Conservation (phyloP, 2,113 vertebrate species). For the Crotalus tigris region DNA sequence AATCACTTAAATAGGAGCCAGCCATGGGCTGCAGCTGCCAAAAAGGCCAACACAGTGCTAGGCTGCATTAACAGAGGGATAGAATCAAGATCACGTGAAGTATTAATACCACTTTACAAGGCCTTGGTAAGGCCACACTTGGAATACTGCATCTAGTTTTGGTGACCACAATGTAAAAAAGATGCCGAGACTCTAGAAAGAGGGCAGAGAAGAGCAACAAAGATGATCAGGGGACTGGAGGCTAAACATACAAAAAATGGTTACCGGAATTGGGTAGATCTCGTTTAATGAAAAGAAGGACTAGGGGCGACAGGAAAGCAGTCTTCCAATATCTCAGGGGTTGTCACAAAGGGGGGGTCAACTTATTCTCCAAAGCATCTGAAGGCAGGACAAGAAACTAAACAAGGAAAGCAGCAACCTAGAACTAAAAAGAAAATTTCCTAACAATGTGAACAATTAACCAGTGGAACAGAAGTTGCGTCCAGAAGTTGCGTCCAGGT, state of each 20-base stretch:
- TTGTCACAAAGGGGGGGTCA: neutral
- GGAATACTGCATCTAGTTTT: neutral
- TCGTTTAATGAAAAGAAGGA: too few species aligned
- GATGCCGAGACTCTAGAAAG: neutral
- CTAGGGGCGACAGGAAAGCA: neutral
- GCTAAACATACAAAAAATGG: fast-evolving
- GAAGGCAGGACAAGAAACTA: neutral
- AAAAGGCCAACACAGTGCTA: too few species aligned
- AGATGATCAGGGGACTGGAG: neutral
- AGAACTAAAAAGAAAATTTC: neutral
- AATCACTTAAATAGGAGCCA: too few species aligned
- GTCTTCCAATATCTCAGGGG: neutral
- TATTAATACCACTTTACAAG: too few species aligned
- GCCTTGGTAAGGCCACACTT: too few species aligned
- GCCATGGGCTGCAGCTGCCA: too few species aligned
- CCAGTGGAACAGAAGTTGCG: neutral
- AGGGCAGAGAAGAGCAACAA: neutral
- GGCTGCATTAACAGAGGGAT: too few species aligned
- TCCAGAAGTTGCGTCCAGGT: fast-evolving
- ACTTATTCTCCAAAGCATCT: neutral
- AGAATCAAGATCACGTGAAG: too few species aligned
- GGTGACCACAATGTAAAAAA: fast-evolving
- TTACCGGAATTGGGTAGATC: too few species aligned
- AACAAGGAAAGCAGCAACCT: neutral
- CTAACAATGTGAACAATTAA: neutral